phyloP scores from a whole-genome alignment of 1,140 invertebrate genomes.

The Atta cephalotes region DNA sequence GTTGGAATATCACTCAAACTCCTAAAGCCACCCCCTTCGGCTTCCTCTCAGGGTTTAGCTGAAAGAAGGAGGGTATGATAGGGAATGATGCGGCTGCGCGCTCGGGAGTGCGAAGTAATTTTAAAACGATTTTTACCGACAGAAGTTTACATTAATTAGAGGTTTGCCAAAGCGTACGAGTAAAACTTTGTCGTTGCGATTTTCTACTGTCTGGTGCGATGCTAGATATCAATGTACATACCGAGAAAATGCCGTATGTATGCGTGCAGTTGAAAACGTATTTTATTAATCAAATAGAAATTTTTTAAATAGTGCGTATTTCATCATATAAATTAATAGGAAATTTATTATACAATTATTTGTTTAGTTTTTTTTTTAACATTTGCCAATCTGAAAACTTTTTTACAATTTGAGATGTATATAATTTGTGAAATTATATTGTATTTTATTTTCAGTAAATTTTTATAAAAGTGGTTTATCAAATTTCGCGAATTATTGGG shows the following conservation, averaged over 20 bases:
- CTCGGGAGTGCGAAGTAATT: conserved; percentile 79
- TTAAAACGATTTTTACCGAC: conserved; percentile 81
- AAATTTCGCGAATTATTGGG: background rate
- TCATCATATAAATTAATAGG: background rate
- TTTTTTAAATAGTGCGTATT: background rate
- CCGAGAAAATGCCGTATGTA: background rate
- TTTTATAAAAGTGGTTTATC: background rate
- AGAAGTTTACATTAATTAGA: conserved; percentile 82
- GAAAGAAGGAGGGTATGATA: conserved; percentile 56
- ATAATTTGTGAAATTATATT: background rate
- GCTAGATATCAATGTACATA: conserved; percentile 8
- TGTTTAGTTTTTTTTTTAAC: background rate
- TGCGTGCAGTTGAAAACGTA: background rate
- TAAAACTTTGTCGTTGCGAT: conserved; percentile 25
- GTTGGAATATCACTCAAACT: conserved; percentile 82
- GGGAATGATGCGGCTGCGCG: conserved; percentile 65
- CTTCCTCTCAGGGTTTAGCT: conserved; percentile 63
- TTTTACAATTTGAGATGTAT: background rate
- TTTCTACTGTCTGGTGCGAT: background rate
- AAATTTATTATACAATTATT: background rate
- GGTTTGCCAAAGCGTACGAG: conserved; percentile 67
- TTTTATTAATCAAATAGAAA: background rate
- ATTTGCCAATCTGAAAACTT: background rate
- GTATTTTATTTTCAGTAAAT: background rate
- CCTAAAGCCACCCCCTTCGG: conserved; percentile 76